Evolutionary conservation across 2,888 invertebrate species (phyloP).

Genomic region (Glomeris marginata): DNA sequence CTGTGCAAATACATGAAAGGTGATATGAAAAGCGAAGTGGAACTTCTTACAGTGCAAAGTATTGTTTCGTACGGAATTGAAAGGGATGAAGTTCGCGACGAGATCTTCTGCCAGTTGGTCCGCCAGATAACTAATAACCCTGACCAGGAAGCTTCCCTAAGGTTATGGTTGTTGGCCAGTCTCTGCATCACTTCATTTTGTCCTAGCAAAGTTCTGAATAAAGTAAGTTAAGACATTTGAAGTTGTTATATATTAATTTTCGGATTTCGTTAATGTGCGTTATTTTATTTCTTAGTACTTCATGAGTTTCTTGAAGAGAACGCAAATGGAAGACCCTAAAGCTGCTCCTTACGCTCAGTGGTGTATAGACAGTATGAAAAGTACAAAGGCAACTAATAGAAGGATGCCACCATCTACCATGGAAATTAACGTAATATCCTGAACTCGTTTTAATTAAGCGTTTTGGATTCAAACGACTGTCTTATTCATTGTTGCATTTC

Average conservation of each 20-base stretch:
- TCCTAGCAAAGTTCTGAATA: constrained; percentile 64
- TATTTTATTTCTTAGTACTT: constrained; percentile 42
- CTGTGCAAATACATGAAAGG: constrained; percentile 77
- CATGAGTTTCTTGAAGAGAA: constrained; percentile 56
- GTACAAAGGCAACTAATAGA: constrained; percentile 63
- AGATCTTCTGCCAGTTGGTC: constrained; percentile 76
- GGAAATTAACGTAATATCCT: constrained; percentile 60
- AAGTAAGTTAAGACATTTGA: constrained; percentile 30
- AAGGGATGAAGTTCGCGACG: constrained; percentile 79
- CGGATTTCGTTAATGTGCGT: not conserved
- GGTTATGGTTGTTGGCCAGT: constrained; percentile 77
- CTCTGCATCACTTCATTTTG: constrained; percentile 83
- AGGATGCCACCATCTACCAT: constrained; percentile 79
- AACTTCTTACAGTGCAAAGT: constrained; percentile 65
- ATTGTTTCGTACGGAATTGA: constrained; percentile 76
- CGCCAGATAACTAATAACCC: constrained; percentile 82
- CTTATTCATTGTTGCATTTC: constrained; percentile 2
- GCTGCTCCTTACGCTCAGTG: constrained; percentile 76
- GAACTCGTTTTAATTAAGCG: not conserved
- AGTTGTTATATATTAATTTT: not conserved
- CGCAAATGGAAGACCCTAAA: constrained; percentile 46
- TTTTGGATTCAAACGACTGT: too few relatives aligned
- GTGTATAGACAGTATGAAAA: constrained; percentile 84
- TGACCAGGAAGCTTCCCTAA: constrained; percentile 61
- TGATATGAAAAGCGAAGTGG: constrained; percentile 68